A percentile compares a stretch with the other conserved stretches of the same genome.
phyloP scores from a whole-genome alignment of 2,113 vertebrate species.

The Carlito syrichta region DNA sequence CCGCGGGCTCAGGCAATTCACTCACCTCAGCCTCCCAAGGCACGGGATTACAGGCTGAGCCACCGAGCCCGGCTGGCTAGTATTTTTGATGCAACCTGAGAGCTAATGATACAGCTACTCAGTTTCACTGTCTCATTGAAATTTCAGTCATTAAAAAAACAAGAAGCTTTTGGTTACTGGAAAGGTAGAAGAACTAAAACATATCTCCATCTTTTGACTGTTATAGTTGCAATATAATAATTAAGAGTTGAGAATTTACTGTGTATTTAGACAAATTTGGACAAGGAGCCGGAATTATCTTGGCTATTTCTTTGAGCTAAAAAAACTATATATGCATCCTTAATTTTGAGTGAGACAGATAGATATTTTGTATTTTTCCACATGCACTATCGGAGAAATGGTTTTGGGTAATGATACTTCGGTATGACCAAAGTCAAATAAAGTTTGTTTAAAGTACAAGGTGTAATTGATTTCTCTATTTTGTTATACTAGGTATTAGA shows the following conservation, averaged over 20 bases:
- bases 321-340: neutral
- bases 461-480: neutral
- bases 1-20: too few species aligned
- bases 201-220: conserved; percentile 35
- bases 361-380: neutral
- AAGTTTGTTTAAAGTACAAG: neutral
- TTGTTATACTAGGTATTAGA: neutral
- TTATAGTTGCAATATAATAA: conserved; percentile 33
- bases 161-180: neutral
- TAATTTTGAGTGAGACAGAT: neutral
- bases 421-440: neutral
- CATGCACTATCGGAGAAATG: neutral
- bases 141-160: conserved; percentile 35
- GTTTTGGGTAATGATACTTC: neutral
- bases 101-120: conserved; percentile 19
- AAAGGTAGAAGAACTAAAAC: conserved; percentile 23
- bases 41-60: too few species aligned
- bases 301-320: neutral
- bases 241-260: conserved; percentile 42
- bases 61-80: too few species aligned
- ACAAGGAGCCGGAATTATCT: neutral
- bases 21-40: too few species aligned
- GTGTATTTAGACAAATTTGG: neutral
- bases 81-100: neutral
- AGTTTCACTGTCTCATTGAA: neutral